Evolutionary conservation across 1,140 invertebrate species (phyloP), one percentile per base, ranked within the genome.

Genomic region (Saccostrea cuccullata): DNA sequence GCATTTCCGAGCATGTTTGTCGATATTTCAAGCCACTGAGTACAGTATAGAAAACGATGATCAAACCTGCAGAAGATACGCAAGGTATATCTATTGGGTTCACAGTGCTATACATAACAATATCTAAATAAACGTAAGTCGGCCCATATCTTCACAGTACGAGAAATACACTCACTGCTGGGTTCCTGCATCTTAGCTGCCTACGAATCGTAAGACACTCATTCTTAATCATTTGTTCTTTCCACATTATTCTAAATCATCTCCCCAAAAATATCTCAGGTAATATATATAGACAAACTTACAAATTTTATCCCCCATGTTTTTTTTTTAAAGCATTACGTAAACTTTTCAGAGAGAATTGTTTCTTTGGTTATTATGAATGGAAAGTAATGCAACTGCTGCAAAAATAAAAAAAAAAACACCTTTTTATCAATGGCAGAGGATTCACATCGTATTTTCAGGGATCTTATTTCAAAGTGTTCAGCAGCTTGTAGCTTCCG

Each of bases 401-500:
- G 26, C 70, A 17, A 67, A 67, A 67, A 8, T 20, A 20, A 17
- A 67, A 67, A 67, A 67, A 13, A 73, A n/a, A n/a, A n/a, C n/a
- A 0, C 70, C 70, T 77, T 77, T 77, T 77, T 77, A 77, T 77
- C 70, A 77, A 77, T 77, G 70, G 70, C 70, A 77, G 70, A 77
- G 36, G 70, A 77, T 77, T 77, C 70, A 36, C 70, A 77, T 77
- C 70, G 70, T 36, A 77, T 77, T 77, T 77, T 77, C 13, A 13
- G 23, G 70, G 70, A 77, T 77, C 70, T 77, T 77, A 77, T 77
- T 77, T 77, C 70, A 77, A 77, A 77, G 70, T 77, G 70, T 77
- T 77, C 70, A 77, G 23, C 70, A 77, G 26, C 70, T 77, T 77
- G 23, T 77, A 30, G 26, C 26, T 12, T 26, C 26, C 13, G 26